Evolutionary conservation across 1,140 invertebrate species (phyloP), one percentile per base, ranked within the genome.

Genomic region (Drosophila setifemur): DNA sequence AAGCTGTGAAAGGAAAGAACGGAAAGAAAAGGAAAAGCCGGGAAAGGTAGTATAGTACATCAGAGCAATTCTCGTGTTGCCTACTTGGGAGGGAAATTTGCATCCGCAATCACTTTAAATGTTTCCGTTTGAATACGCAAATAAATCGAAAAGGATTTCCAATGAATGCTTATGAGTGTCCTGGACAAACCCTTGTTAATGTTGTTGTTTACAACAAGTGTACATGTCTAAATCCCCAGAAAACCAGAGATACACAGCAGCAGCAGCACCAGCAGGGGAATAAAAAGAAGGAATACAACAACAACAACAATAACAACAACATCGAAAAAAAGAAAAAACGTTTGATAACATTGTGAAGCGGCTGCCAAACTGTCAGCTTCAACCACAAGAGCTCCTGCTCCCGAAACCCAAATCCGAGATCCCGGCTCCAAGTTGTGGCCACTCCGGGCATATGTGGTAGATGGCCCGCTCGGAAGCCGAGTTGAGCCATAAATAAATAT

Each of bases 121-220:
- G 82, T 87, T 87, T 87, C 82, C 82, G 82, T 87, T 87, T 88
- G 82, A 87, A 88, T 88, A 87, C 83, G 77, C 82, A 87, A 87
- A 87, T 87, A 87, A 87, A 87, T 87, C 82, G 82, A 87, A 88
- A 87, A 81, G 81, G 81, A 86, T 86, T 81, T 86, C 72, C 74
- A 83, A 85, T 83, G 79, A 83, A 83, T 83, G 79, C 79, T 83
- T 83, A 83, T 83, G 81, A 83, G 81, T 83, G 74, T 83, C 63
- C 47, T 39, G 50, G 35, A 39, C n/a, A 78, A 85, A 78, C 74
- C 74, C 79, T 83, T 85, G 78, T 83, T 85, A 79, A 85, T 74
- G 79, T 79, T 82, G 79, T 85, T 82, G 78, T 85, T 82, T 82
- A 82, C 78, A 82, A 85, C 79, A 73, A 85, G 79, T 66, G 74